These are phyloP conservation scores for Drymonia ruficornis DNA, from an alignment of 2,888 invertebrate species.

Conservation along the genomic window DNA sequence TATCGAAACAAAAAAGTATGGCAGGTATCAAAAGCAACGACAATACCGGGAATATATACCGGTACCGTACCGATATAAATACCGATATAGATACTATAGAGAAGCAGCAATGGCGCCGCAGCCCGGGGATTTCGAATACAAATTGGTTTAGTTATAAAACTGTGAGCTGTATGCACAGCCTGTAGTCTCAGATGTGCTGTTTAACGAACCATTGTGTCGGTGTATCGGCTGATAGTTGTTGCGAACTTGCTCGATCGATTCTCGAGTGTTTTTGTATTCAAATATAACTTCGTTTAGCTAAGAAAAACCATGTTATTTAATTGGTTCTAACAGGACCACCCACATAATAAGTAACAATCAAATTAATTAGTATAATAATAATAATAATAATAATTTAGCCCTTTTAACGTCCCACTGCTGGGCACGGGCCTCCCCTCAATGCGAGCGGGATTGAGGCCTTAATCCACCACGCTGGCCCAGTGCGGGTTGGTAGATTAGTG, in stretches of 20 bases:
- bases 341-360: too few species aligned
- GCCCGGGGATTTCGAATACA: conserved; percentile 64
- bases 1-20: too few species aligned
- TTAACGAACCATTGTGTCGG: conserved; percentile 32
- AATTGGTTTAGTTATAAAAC: conserved; percentile 78
- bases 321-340: too few species aligned
- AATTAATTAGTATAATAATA: too few species aligned
- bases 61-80: neutral
- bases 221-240: conserved; percentile 31
- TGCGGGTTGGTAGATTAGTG: too few species aligned
- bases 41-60: neutral
- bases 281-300: neutral
- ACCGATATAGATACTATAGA: conserved; percentile 1
- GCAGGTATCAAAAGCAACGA: neutral
- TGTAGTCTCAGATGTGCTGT: conserved; percentile 50
- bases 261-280: conserved; percentile 8
- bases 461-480: too few species aligned
- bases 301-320: too few species aligned
- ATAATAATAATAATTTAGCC: too few species aligned
- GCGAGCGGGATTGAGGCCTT: too few species aligned
- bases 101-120: conserved; percentile 4
- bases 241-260: conserved; percentile 11
- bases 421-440: too few species aligned
- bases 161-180: conserved; percentile 57
- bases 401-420: too few species aligned